Percentiles rank a stretch among this genome's conserved stretches.
Conservation (phyloP, 2,888 invertebrate genomes). For the Trachelus troglodyta region DNA sequence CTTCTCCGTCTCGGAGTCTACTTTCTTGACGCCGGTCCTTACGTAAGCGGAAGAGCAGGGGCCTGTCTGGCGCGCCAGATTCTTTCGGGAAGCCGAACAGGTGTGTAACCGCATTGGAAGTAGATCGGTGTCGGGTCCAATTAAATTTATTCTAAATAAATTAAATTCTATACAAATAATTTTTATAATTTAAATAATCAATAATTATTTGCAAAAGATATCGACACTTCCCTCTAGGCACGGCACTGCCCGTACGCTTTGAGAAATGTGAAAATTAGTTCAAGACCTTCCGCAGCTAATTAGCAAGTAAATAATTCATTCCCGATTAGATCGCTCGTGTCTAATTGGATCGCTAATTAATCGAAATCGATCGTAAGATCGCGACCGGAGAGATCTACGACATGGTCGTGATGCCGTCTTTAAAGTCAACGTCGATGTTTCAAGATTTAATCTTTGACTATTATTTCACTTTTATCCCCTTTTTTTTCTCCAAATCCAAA, state of each 20-base stretch:
- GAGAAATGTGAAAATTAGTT: too few relatives aligned
- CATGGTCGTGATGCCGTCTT: not conserved
- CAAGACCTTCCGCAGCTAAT: constrained; percentile 30
- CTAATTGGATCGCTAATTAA: constrained; percentile 46
- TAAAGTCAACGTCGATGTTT: too few relatives aligned
- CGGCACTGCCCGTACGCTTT: too few relatives aligned
- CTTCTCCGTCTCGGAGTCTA: constrained; percentile 13
- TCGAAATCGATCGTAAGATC: constrained; percentile 32
- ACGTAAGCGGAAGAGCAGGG: not conserved
- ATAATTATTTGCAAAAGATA: too few relatives aligned
- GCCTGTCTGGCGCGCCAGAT: constrained; percentile 4
- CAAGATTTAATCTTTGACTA: too few relatives aligned
- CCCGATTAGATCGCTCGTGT: constrained; percentile 31
- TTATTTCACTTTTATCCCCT: too few relatives aligned
- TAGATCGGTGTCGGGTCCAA: not conserved
- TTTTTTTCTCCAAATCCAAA: too few relatives aligned
- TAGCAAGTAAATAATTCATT: constrained; percentile 49
- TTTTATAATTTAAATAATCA: not conserved
- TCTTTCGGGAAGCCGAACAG: not conserved
- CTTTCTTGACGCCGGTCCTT: constrained; percentile 4
- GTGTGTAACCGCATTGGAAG: not conserved
- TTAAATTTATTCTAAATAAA: not conserved
- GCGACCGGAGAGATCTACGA: not conserved
- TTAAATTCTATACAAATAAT: not conserved
- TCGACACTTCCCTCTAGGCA: too few relatives aligned